phyloP scores from a whole-genome alignment of 1,140 invertebrate species.

The Caerostris extrusa region DNA sequence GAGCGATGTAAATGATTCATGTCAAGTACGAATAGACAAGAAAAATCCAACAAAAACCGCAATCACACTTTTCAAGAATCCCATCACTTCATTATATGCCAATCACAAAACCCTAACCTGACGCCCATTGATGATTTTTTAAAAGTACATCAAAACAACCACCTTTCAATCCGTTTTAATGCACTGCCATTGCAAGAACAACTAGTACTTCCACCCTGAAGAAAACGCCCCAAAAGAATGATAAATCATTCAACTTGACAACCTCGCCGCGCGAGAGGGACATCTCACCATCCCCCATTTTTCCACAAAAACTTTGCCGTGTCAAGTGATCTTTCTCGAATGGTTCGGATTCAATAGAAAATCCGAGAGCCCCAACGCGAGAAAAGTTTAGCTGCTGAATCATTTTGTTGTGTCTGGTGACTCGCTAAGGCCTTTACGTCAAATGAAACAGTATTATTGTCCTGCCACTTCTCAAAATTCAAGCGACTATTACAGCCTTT shows the following conservation, averaged over 20 bases:
- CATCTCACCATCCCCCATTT: not conserved
- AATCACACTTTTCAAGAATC: not conserved
- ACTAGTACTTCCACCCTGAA: not conserved
- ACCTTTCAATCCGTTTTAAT: conserved; percentile 52
- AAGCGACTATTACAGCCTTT: conserved; percentile 52
- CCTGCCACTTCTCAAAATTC: conserved; percentile 54
- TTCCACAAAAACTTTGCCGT: not conserved
- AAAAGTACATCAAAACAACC: conserved; percentile 37
- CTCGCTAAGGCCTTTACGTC: conserved; percentile 49
- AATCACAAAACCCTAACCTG: not conserved
- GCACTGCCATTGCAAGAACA: not conserved
- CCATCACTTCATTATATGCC: not conserved
- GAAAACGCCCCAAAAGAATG: conserved; percentile 33
- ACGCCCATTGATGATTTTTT: conserved; percentile 30
- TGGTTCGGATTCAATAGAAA: conserved; percentile 39
- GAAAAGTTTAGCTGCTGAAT: conserved; percentile 56
- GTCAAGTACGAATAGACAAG: not conserved
- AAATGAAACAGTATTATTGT: conserved; percentile 61
- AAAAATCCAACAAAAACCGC: not conserved
- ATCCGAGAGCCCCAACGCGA: conserved; percentile 17
- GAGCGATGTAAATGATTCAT: not conserved
- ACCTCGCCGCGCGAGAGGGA: not conserved
- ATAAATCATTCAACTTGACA: conserved; percentile 75
- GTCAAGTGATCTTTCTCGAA: conserved; percentile 69
- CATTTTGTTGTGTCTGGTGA: conserved; percentile 62